phyloP scores from a whole-genome alignment of 2,113 vertebrate genomes.

The Bagarius yarrelli region DNA sequence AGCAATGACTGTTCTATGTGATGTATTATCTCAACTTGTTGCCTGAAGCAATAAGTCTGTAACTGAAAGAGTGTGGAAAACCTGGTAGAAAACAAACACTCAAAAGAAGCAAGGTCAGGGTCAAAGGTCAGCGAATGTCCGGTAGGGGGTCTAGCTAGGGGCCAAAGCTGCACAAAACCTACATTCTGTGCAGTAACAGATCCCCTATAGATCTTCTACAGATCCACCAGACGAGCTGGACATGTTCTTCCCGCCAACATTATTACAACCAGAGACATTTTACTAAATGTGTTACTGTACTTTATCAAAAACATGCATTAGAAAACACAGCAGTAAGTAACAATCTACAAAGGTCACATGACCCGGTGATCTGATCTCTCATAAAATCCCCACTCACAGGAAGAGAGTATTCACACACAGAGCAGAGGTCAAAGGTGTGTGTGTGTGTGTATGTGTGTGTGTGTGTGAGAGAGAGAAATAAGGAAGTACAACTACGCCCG shows the following conservation, averaged over 20 bases:
- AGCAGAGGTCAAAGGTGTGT: slow-evolving; percentile 40
- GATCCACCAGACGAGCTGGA: neutral
- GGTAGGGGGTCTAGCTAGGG: slow-evolving; percentile 37
- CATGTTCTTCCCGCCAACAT: neutral
- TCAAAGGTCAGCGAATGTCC: slow-evolving; percentile 45
- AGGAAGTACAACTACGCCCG: neutral
- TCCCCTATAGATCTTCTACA: neutral
- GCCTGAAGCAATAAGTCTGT: slow-evolving; percentile 3
- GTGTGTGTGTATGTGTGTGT: neutral
- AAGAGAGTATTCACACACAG: slow-evolving; percentile 14
- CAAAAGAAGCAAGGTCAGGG: slow-evolving; percentile 38
- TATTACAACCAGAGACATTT: neutral
- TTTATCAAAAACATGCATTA: neutral
- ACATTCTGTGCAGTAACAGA: neutral
- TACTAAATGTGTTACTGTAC: neutral
- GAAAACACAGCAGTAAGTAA: neutral
- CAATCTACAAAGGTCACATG: neutral
- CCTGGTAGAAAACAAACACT: slow-evolving; percentile 14
- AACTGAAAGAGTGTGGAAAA: slow-evolving; percentile 22
- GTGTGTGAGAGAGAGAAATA: neutral
- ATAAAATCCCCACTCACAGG: slow-evolving; percentile 17
- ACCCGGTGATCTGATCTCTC: slow-evolving; percentile 1
- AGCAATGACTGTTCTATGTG: neutral
- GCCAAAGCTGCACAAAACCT: slow-evolving; percentile 29
- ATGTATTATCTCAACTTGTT: neutral